A percentile compares a stretch with the other conserved stretches of the same genome.
These are phyloP conservation scores for Blastobasis adustella DNA, from an alignment of 2,888 invertebrate genomes.

Conservation along the genomic window DNA sequence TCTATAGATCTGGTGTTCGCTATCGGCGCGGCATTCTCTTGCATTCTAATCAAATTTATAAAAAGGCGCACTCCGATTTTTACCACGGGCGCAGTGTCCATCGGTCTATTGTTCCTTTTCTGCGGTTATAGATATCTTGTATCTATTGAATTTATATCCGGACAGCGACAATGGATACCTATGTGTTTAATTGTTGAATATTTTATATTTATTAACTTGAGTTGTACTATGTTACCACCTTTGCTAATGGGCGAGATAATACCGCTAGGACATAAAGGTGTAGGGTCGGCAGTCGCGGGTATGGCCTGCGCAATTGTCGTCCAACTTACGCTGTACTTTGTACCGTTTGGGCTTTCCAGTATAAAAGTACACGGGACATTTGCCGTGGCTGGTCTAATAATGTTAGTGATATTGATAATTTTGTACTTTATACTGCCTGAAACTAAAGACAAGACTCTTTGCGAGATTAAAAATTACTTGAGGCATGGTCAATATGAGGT, in stretches of 20 bases:
- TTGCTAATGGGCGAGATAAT: constrained; percentile 29
- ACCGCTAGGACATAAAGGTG: constrained; percentile 25
- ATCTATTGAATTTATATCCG: constrained; percentile 14
- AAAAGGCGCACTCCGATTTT: constrained; percentile 29
- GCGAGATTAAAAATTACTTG: constrained; percentile 56
- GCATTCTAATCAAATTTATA: constrained; percentile 15
- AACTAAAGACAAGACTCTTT: constrained; percentile 52
- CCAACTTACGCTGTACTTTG: constrained; percentile 14
- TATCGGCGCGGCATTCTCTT: constrained; percentile 16
- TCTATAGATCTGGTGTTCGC: constrained; percentile 28
- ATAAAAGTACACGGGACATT: constrained; percentile 32
- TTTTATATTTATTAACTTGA: constrained; percentile 25
- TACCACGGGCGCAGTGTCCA: constrained; percentile 20
- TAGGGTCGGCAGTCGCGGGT: constrained; percentile 21
- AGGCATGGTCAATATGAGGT: constrained; percentile 22
- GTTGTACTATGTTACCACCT: constrained; percentile 25
- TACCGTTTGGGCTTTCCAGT: constrained; percentile 20
- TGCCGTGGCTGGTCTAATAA: constrained; percentile 22
- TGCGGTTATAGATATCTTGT: constrained; percentile 21
- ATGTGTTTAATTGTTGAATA: constrained; percentile 22
- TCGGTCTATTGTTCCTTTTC: constrained; percentile 16
- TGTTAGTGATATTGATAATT: constrained; percentile 17
- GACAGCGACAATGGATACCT: constrained; percentile 18
- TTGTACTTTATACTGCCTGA: constrained; percentile 41
- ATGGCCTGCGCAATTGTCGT: constrained; percentile 15